phyloP scores from a whole-genome alignment of 2,797 vertebrate species.

The Diceros bicornis region DNA sequence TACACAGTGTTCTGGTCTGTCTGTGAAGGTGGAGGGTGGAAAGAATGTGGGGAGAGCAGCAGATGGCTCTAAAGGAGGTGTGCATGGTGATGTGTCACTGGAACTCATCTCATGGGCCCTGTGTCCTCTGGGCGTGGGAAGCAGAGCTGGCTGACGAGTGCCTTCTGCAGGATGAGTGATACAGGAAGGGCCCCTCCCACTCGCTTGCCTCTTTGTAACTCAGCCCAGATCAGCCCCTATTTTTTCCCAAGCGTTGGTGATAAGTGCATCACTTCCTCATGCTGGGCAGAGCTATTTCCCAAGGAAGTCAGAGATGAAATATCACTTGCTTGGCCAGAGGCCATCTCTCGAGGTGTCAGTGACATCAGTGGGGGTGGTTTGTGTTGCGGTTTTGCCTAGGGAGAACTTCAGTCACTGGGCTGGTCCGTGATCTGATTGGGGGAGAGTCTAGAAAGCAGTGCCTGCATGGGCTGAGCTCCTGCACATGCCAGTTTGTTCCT shows the following conservation, averaged over 20 bases:
- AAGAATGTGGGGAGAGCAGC: not conserved
- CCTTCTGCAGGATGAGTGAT: conserved; percentile 64
- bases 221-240: conserved; percentile 46
- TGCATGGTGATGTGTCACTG: conserved; percentile 66
- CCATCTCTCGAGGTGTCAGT: conserved; percentile 50
- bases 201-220: conserved; percentile 47
- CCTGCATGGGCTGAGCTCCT: not conserved
- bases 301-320: conserved; percentile 76
- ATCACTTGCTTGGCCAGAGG: conserved; percentile 65
- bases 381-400: conserved; percentile 20
- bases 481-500: conserved; percentile 1
- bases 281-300: conserved; percentile 62
- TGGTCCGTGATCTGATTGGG: not conserved
- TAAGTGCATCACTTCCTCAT: conserved; percentile 56
- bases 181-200: conserved; percentile 78
- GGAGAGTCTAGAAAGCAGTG: conserved; percentile 27
- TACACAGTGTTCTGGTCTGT: not conserved
- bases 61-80: conserved; percentile 70
- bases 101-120: not conserved
- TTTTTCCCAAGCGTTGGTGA: conserved; percentile 44
- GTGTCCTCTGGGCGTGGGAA: conserved; percentile 68
- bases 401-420: conserved; percentile 54
- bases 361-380: conserved; percentile 52
- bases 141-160: conserved; percentile 72
- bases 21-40: conserved; percentile 49